These are phyloP conservation scores for Todiramphus saurophagus DNA, from an alignment of 2,113 vertebrate species.

Conservation along the genomic window DNA sequence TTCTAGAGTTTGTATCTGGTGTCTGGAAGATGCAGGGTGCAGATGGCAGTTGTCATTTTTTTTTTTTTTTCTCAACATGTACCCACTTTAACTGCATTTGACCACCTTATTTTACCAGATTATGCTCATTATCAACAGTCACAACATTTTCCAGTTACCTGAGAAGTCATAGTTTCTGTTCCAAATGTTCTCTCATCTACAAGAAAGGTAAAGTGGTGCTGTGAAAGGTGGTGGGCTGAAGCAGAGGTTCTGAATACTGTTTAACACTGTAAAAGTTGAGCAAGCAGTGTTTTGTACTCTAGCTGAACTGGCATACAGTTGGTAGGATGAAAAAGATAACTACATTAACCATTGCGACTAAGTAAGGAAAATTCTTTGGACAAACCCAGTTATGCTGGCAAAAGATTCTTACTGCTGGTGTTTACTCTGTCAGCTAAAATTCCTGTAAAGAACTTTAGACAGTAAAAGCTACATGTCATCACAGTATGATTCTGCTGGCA, in stretches of 20 bases:
- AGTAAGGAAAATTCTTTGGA: background rate
- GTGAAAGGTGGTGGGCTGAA: background rate
- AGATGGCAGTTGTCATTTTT: background rate
- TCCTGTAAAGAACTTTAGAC: background rate
- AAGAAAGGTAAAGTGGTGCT: background rate
- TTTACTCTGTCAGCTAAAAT: background rate
- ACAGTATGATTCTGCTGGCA: background rate
- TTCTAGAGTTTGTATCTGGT: background rate
- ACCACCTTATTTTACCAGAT: rapidly evolving
- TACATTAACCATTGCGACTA: rapidly evolving
- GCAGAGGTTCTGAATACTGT: background rate
- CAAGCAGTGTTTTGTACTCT: background rate
- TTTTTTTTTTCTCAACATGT: background rate
- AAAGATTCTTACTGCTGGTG: background rate
- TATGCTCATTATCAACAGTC: background rate
- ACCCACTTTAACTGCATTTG: background rate
- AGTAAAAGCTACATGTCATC: background rate
- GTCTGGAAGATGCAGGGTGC: background rate
- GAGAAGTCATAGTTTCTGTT: background rate
- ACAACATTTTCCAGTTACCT: background rate
- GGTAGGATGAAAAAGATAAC: background rate
- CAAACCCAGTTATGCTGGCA: background rate
- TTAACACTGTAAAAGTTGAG: background rate
- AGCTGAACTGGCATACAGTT: background rate
- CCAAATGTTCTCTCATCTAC: background rate